Evolutionary conservation across 2,797 vertebrate species (phyloP), one percentile per base, ranked within the genome.

Genomic region (Scarus forsteni): DNA sequence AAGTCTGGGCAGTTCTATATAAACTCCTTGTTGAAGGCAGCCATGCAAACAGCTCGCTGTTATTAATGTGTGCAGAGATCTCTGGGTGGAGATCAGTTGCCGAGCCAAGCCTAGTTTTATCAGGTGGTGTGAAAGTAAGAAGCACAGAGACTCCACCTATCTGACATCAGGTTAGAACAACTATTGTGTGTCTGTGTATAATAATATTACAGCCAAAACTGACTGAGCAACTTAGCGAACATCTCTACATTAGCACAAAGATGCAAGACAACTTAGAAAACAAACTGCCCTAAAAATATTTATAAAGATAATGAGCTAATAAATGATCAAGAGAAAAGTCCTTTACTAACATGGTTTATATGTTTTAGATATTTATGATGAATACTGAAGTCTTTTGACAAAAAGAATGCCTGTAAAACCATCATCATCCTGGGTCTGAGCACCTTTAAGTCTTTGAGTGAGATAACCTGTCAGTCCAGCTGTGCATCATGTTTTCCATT

Each of bases 61-160:
- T 63, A 65, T 27, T 38, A 10, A 42, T 39, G 10, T 34, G 7
- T 35, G 45, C 15, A 36, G 27, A 5, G 0, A n/a, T 68, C 70
- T 77, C 48, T 67, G 81, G 79, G 65, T 85, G 72, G 63, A 80
- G 76, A 46, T 36, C 19, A 36, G 64, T 38, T 40, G 38, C 55
- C 16, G 55, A 57, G 68, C 84, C 81, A 66, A 62, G 50, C 80
- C 85, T 72, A 77, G 64, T 35, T 70, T 45, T 54, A 77, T 56
- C 15, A 79, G 40, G 36, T 34, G n/a, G 35, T 43, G 42, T 62
- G 36, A 81, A 74, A 16, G 8, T 44, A 45, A 79, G 65, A 61
- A 3, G 42, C 8, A 62, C 3, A 61, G 40, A 50, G 50, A 65
- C 73, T 85, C 80, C 85, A 72, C 77, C 79, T 73, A 1, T 3